Base-by-base conservation (phyloP, 1,140 invertebrate species). In the Hyles vespertilio region DNA sequence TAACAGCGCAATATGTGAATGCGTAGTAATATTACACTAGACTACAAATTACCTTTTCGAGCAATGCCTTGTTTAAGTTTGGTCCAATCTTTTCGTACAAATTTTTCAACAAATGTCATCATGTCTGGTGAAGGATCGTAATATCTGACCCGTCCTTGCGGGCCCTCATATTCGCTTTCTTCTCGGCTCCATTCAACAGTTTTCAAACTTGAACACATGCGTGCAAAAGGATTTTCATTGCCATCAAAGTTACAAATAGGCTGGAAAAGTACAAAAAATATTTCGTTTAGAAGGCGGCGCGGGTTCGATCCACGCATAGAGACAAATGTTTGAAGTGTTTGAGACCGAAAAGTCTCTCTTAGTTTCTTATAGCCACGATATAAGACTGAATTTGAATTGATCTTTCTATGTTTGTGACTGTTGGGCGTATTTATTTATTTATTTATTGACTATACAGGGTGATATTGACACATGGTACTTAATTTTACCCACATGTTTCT, bases 61-160 rank as follows among this genome's bases (percentile, higher is more conserved):
- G 36, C 5, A 10, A 36, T 36, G 33, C 7, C 49, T 3, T 5
- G 32, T 11, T 54, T 68, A 49, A 79, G 44, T n/a, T 47, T 47
- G 0, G 36, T n/a, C 81, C 81, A 86, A 53, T 81, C 72, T 32
- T 67, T 71, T 7, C 61, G 48, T 0, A 68, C 68, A 5, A 77
- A 70, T 8, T 64, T 57, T 43, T 71, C 57, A 3, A 80, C 47
- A 55, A 66, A 77, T 8, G 40, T 34, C 10, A 70, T 56, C 2
- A 82, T 56, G 2, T 78, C 71, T 1, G 56, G 36, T 1, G 77
- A 69, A 9, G 76, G 71, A 6, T 67, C 59, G 56, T 72, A 22
- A 22, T 22, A 74, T 22, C 9, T 7, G 43, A 69, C 72, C 12
- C 63, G 46, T 12, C 36, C 47, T 4, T 12, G 2, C 0, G 44